phyloP scores from a whole-genome alignment of 2,888 invertebrate genomes.

The Drosophila vallismaia region DNA sequence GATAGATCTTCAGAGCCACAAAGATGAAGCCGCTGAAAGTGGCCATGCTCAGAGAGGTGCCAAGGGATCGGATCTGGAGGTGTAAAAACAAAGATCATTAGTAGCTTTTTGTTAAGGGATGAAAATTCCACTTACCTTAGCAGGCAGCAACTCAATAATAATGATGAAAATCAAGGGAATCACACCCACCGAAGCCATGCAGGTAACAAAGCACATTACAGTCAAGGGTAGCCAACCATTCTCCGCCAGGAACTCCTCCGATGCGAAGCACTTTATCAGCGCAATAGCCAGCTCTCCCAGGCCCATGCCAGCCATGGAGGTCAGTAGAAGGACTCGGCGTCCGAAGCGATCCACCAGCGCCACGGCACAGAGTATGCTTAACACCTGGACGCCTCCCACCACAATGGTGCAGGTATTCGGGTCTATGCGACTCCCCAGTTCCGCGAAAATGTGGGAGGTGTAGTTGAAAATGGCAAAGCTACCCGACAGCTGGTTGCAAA shows the following conservation, averaged over 20 bases:
- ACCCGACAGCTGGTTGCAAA: slow-evolving; percentile 75
- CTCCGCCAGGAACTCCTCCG: slow-evolving; percentile 48
- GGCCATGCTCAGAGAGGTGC: slow-evolving; percentile 72
- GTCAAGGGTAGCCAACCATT: slow-evolving; percentile 73
- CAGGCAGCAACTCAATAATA: slow-evolving; percentile 75
- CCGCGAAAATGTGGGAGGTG: slow-evolving; percentile 73
- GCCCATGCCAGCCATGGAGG: slow-evolving; percentile 69
- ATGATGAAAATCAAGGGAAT: slow-evolving; percentile 73
- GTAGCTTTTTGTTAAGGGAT: not conserved
- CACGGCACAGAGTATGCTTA: slow-evolving; percentile 68
- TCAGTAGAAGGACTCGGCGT: slow-evolving; percentile 67
- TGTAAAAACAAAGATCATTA: not conserved
- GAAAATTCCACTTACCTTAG: slow-evolving; percentile 65
- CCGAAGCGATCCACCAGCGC: slow-evolving; percentile 72
- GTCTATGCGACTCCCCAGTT: slow-evolving; percentile 64
- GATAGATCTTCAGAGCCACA: slow-evolving; percentile 75
- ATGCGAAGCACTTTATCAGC: slow-evolving; percentile 55
- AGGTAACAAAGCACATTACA: slow-evolving; percentile 69
- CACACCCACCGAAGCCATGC: slow-evolving; percentile 72
- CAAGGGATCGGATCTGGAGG: slow-evolving; percentile 75
- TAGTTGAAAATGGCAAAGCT: slow-evolving; percentile 77
- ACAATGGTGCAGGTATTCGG: slow-evolving; percentile 76
- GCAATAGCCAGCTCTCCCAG: slow-evolving; percentile 68
- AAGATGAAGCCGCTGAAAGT: slow-evolving; percentile 73
- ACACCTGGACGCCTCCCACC: slow-evolving; percentile 70